A percentile compares a stretch with the other conserved stretches of the same genome.
Evolutionary conservation across 1,140 invertebrate species (phyloP).

Genomic region (Augochlora pura): DNA sequence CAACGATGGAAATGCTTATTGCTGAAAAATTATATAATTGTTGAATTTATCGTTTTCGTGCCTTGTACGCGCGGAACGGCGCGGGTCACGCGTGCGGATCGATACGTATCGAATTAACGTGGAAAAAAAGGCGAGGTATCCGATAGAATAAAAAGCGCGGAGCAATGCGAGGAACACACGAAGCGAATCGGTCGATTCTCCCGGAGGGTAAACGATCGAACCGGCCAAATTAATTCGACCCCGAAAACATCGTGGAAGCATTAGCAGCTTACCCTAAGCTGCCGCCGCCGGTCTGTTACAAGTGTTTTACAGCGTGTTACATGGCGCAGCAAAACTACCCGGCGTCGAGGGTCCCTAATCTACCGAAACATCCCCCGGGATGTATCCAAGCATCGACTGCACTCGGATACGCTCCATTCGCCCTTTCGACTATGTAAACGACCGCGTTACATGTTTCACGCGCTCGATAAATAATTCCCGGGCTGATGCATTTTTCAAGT

Average conservation of each 20-base stretch:
- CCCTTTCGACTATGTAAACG: conserved; percentile 60
- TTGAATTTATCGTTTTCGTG: no score
- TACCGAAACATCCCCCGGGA: conserved; percentile 78
- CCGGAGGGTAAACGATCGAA: conserved; percentile 66
- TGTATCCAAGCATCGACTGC: conserved; percentile 65
- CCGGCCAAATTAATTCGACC: conserved; percentile 77
- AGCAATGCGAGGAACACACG: conserved; percentile 22
- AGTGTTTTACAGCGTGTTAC: conserved; percentile 78
- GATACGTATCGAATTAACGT: not conserved
- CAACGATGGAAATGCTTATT: no score
- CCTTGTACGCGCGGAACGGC: no score
- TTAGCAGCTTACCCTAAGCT: conserved; percentile 74
- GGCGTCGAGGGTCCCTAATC: conserved; percentile 75
- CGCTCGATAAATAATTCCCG: conserved; percentile 60
- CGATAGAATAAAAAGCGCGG: not conserved
- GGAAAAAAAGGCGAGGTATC: not conserved
- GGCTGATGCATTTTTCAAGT: conserved; percentile 51
- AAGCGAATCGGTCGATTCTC: conserved; percentile 38
- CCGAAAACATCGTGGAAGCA: conserved; percentile 75
- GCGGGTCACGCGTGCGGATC: not conserved
- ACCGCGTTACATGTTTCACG: conserved; percentile 58
- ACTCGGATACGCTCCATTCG: conserved; percentile 64
- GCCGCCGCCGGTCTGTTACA: conserved; percentile 70
- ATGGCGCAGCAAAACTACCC: conserved; percentile 67
- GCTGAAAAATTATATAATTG: no score